Base-by-base conservation (phyloP, 2,113 vertebrate species). In the Collichthys lucidus region DNA sequence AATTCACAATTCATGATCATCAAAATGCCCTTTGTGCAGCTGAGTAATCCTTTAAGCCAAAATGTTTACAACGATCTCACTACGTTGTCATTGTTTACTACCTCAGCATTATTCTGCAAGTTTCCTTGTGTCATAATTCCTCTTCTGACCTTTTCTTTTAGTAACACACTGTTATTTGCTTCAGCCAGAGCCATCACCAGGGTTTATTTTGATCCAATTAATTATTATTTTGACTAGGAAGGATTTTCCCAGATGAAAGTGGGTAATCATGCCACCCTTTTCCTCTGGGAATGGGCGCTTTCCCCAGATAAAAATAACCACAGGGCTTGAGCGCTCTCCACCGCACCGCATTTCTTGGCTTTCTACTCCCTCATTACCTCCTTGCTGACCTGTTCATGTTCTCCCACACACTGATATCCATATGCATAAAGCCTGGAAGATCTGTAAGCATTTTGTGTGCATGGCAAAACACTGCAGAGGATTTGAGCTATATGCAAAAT, bases 191-290 rank as follows among this genome's bases (percentile, higher is more conserved):
- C 86, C 86, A 82, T 91, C 84, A 79, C 80, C 83, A 77, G 88
- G 67, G 88, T 92, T 82, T 94, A 94, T 95, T 95, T 95, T 93
- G 86, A 95, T 94, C 88, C 88, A 94, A 96, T 96, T 95, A 95
- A 95, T 96, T 95, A 93, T 92, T 96, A 95, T 96, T 95, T 96
- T 95, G 95, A 95, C 95, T 96, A 88, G 88, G 82, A 93, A 94
- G 85, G 88, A 91, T 93, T 95, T 93, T 92, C 92, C 88, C 83
- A 95, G 94, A 96, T 96, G 91, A 96, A 96, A 96, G 94, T 86
- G 87, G 80, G 84, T 84, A 91, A 95, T 94, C 93, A 86, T 81
- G 77, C 95, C 94, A 89, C 95, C 95, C 95, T 95, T 95, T 96
- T 95, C 95, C 95, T 95, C 92, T 95, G 93, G 93, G 94, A 95